phyloP scores from a whole-genome alignment of 2,797 vertebrate genomes.

The Eidolon dupreanum region DNA sequence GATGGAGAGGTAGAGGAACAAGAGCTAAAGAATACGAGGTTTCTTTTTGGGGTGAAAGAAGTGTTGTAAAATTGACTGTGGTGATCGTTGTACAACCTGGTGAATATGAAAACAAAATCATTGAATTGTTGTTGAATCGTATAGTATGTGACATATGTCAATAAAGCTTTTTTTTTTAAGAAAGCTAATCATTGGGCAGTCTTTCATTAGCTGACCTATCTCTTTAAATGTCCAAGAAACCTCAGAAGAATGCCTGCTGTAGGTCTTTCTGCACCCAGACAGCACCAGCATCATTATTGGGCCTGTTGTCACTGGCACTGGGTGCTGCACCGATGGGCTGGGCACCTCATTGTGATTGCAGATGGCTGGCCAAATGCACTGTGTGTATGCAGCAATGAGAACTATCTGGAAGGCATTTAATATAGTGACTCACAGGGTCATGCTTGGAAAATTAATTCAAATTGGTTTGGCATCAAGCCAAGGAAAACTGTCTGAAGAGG shows the following conservation, averaged over 20 bases:
- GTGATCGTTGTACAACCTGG: not conserved
- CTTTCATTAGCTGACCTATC: not conserved
- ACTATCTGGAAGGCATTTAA: slow-evolving; percentile 75
- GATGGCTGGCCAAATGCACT: slow-evolving; percentile 50
- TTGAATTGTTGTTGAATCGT: not conserved
- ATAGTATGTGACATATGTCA: not conserved
- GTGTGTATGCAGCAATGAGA: slow-evolving; percentile 49
- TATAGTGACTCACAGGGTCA: slow-evolving; percentile 79
- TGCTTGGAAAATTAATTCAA: slow-evolving; percentile 79
- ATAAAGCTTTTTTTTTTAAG: not conserved
- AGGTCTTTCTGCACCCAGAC: not conserved
- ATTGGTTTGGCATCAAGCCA: slow-evolving; percentile 72
- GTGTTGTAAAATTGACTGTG: not conserved
- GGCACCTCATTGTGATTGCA: slow-evolving; percentile 45
- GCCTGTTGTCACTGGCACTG: not conserved
- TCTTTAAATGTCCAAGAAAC: not conserved
- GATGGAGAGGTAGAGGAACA: not conserved
- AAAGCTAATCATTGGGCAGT: not conserved
- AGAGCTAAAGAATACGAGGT: not conserved
- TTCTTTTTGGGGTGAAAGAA: not conserved
- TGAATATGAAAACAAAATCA: not conserved
- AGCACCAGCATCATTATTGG: not conserved
- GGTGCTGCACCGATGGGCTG: not conserved
- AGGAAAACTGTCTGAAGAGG: slow-evolving; percentile 76
- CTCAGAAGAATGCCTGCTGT: not conserved